Percentiles rank a stretch among this genome's conserved stretches.
These are phyloP conservation scores for Drosophila tripunctata DNA, from an alignment of 2,888 invertebrate genomes.

Conservation along the genomic window DNA sequence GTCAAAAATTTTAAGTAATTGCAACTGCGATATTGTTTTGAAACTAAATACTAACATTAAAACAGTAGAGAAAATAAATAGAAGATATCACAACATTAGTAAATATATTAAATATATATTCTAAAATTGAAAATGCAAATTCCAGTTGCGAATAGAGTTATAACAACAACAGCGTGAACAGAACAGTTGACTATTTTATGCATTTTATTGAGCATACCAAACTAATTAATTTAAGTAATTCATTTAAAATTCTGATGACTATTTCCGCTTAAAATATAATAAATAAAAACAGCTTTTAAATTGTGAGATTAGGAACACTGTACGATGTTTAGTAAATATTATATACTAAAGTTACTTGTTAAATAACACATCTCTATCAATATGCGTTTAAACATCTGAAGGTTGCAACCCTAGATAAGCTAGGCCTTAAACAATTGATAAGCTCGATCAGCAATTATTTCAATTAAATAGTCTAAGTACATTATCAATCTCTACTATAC, in stretches of 20 bases:
- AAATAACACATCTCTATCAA: not conserved
- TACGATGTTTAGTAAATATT: too few relatives aligned
- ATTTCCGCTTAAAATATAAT: not conserved
- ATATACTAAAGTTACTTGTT: too few relatives aligned
- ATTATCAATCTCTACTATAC: conserved; percentile 6
- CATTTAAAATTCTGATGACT: not conserved
- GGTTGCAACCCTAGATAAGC: conserved; percentile 55
- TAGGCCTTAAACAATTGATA: conserved; percentile 51
- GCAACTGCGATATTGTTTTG: too few relatives aligned
- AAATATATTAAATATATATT: not conserved
- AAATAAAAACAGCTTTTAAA: not conserved
- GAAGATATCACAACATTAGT: not conserved
- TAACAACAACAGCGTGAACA: not conserved
- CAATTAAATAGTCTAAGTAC: conserved; percentile 28
- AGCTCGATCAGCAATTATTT: conserved; percentile 43
- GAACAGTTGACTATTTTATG: not conserved
- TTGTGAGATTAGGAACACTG: too few relatives aligned
- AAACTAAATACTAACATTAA: too few relatives aligned
- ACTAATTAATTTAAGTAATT: not conserved
- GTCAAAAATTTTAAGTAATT: too few relatives aligned
- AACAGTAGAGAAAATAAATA: too few relatives aligned
- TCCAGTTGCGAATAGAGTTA: not conserved
- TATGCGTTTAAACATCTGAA: conserved; percentile 13
- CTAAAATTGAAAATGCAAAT: conserved; percentile 4
- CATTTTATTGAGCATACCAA: too few relatives aligned